Conservation (phyloP, 1,140 invertebrate genomes). For the Bursaphelenchus mucronatus region DNA sequence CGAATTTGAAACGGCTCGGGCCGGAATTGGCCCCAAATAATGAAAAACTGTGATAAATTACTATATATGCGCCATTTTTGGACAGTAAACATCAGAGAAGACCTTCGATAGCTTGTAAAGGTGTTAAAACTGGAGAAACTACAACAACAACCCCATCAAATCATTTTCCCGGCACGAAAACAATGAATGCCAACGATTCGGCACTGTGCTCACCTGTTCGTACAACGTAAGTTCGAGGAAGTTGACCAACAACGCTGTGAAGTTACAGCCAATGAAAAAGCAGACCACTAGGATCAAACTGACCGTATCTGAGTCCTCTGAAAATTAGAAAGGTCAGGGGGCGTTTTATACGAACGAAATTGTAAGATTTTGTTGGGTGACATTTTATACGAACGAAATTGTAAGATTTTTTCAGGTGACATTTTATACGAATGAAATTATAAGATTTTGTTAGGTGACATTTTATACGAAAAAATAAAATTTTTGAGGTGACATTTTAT, state of each 20-base stretch:
- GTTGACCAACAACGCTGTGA: conserved; percentile 57
- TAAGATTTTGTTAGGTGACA: too few species aligned
- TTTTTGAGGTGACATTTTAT: too few species aligned
- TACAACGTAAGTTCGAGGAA: conserved; percentile 57
- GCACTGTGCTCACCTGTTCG: conserved; percentile 44
- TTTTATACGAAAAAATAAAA: too few species aligned
- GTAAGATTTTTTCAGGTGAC: too few species aligned
- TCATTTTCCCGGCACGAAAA: too few species aligned
- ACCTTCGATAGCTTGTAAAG: conserved; percentile 12
- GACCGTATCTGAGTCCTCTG: conserved; percentile 54
- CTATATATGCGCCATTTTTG: too few species aligned
- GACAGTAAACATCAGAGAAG: too few species aligned
- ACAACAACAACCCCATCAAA: too few species aligned
- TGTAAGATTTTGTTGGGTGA: neutral
- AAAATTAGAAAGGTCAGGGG: neutral
- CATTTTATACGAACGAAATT: neutral
- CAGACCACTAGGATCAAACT: conserved; percentile 57
- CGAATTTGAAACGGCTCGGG: too few species aligned
- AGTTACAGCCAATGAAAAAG: conserved; percentile 60
- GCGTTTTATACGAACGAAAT: neutral
- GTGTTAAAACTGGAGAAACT: conserved; percentile 12
- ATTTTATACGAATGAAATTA: too few species aligned
- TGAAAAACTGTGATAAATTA: too few species aligned
- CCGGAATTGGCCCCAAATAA: too few species aligned
- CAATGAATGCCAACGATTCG: conserved; percentile 10